Conservation (phyloP, 2,113 vertebrate genomes). For the Ameiurus melas region DNA sequence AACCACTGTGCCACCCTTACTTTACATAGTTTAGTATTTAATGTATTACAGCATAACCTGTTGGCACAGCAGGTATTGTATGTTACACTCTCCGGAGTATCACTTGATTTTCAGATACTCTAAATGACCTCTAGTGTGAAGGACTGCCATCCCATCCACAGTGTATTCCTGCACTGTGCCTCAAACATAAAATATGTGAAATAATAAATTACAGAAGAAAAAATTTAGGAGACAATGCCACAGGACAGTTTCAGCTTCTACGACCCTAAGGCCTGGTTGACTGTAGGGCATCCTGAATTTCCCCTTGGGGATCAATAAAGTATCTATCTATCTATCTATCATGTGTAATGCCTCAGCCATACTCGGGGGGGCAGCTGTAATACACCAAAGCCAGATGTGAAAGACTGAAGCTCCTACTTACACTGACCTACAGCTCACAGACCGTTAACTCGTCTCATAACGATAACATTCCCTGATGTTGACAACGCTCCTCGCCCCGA, state of each 20-base stretch:
- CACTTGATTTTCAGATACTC: background rate
- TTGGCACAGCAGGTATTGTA: background rate
- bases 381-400: background rate
- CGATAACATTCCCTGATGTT: slow-evolving; percentile 26
- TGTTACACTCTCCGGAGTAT: background rate
- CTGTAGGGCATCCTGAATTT: too few species aligned
- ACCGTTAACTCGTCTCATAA: slow-evolving; percentile 6
- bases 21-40: background rate
- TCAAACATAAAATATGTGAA: background rate
- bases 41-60: background rate
- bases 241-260: background rate
- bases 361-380: slow-evolving; percentile 38
- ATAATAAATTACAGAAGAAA: background rate
- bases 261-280: background rate
- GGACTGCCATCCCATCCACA: too few species aligned
- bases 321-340: too few species aligned
- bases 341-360: slow-evolving; percentile 11
- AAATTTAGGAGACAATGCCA: background rate
- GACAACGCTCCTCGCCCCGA: background rate
- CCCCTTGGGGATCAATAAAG: too few species aligned
- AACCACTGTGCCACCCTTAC: background rate
- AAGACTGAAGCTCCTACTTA: background rate
- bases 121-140: background rate
- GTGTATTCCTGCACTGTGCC: background rate
- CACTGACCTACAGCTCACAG: background rate